Base-by-base conservation (phyloP, 2,113 vertebrate genomes). In the Solea senegalensis region DNA sequence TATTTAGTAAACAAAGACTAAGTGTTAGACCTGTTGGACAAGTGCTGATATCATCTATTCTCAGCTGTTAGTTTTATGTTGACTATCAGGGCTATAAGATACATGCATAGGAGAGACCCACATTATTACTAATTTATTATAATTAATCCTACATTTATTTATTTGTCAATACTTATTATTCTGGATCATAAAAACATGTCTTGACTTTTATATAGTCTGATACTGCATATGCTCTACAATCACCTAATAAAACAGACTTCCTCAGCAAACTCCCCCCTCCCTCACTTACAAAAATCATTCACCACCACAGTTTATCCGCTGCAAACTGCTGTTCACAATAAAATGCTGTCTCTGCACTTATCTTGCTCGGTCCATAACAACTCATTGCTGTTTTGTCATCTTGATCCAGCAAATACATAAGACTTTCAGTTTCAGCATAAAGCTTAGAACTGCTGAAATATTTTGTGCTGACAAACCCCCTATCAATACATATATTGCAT, bases 1-100 rank as follows among this genome's bases (percentile, higher is more conserved):
- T 89, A 77, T 90, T 89, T 86, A 75, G 82, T 82, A 88, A 90
- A 90, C 79, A 88, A 61, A 76, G 68, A 28, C 14, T 55, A 65
- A 59, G 54, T 69, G 79, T 76, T 66, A 80, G 76, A 90, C 81
- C 86, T 82, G 83, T 58, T 77, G 65, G 60, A 80, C 79, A 52
- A 82, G 78, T 72, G 69, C 68, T 78, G 75, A 76, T 76, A 51
- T 62, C 14, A 83, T 81, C 63, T 70, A 44, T 69, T 44, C n/a
- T 58, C 48, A 52, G 28, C 46, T 58, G 46, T 50, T 76, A 7
- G 57, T 67, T 27, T 48, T 15, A 51, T 51, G 41, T 52, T 65
- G 50, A 45, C 28, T 40, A 14, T 54, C 59, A 28, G 11, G n/a
- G 11, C 52, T 71, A 59, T 64, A 16, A 41, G 66, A 44, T 16